Evolutionary conservation across 2,113 vertebrate genomes (phyloP), one percentile per base, ranked within the genome.

Genomic region (Corvus moneduloides): DNA sequence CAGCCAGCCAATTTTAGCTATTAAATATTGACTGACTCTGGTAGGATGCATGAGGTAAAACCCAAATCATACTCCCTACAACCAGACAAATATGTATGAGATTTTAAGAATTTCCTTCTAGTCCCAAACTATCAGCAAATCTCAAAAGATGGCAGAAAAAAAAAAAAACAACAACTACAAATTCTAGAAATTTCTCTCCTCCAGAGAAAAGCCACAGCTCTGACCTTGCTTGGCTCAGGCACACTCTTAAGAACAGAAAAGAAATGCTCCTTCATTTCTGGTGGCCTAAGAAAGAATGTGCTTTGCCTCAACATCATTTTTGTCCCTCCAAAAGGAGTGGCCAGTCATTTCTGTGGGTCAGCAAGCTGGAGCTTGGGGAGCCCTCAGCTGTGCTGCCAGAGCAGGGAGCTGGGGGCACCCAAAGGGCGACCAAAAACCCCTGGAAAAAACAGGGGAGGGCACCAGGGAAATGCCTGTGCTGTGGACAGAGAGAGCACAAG

Each of bases 21-120:
- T 84, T 91, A 91, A 95, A 87, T 94, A 93, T 90, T 91, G 90
- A 96, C 81, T 94, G 93, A 81, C 90, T 77, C 72, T 59, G 66
- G 44, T 75, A 75, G 88, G 64, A 91, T 87, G 83, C 64, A 75
- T 44, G 86, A 89, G 58, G 76, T 87, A 66, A 92, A 96, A 92
- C 79, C 49, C 83, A 68, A 93, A 49, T 89, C 66, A 72, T 51
- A 32, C 61, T 89, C 16, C 33, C 77, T 91, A 59, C 52, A 63
- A 71, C 68, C 32, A 67, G 85, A 49, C 72, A 94, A 95, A 82
- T 66, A 94, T 72, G 46, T n/a, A 17, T 59, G 39, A 87, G 84
- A 93, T 91, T 84, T 86, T 84, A 91, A 94, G 74, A 94, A 94
- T 96, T 94, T 93, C 85, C 64, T 90, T 92, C 68, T 58, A 82